Evolutionary conservation across 2,888 invertebrate species (phyloP), one percentile per base, ranked within the genome.

Genomic region (Harpalus rufipes): DNA sequence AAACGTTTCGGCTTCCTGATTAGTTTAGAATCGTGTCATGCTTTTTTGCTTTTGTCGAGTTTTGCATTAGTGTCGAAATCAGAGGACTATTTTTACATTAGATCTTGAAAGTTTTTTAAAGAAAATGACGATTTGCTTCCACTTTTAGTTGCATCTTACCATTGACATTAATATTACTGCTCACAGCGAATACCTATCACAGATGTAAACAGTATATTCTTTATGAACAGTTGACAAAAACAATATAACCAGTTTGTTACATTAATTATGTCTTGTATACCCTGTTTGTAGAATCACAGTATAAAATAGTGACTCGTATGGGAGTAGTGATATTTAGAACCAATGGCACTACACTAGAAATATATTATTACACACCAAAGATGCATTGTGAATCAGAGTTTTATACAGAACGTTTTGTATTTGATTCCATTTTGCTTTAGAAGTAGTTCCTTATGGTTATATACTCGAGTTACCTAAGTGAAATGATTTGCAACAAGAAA

Each of bases 361-460:
- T 68, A 58, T 78, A 78, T 78, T 78, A 78, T 74, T 68, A 81
- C 32, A 61, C 84, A 84, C 84, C 84, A 84, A 84, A 84, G 84
- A 84, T 84, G 84, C 84, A 78, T 84, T 81, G 56, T 81, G 81
- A 68, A 81, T 81, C 63, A 81, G 83, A 84, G 63, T 56, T 76
- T 83, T 65, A 76, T 78, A 59, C 41, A 81, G 68, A 68, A 68
- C 81, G 51, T 68, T 81, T 68, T 68, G 59, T 78, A 63, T 78
- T 83, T 78, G 78, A 84, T 84, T 78, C 83, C 61, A 83, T 84
- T 84, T 84, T 78, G 78, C 84, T 78, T 84, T 84, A 84, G 84
- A 14, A 74, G 82, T 82, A 82, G 82, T 82, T 82, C 39, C 58
- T 61, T 79, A 51, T 78, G 25, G 56, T 79, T 79, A 51, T 51